Evolutionary conservation across 2,113 vertebrate genomes (phyloP).

Genomic region (Pteronura brasiliensis): DNA sequence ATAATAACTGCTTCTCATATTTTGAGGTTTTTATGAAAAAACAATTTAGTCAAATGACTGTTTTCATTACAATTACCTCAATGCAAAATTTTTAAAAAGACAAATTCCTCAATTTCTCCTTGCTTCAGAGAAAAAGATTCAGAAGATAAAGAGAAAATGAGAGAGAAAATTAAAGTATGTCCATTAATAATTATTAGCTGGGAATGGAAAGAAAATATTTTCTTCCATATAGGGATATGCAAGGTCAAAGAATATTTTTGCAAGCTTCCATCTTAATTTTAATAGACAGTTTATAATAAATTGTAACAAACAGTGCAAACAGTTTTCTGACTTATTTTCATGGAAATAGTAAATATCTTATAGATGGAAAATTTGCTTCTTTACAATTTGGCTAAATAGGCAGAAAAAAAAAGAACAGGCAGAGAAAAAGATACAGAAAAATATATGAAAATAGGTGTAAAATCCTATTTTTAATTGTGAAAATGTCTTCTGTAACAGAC

Average conservation of each 20-base stretch:
- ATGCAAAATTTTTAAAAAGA: background rate
- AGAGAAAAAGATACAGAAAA: slow-evolving; percentile 9
- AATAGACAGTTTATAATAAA: background rate
- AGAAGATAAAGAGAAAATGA: background rate
- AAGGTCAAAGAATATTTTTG: background rate
- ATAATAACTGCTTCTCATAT: background rate
- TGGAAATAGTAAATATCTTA: background rate
- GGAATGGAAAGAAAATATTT: background rate
- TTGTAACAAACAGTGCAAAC: background rate
- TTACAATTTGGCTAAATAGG: background rate
- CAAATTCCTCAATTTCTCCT: background rate
- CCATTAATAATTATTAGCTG: background rate
- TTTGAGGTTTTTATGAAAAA: background rate
- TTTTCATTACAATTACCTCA: background rate
- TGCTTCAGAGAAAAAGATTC: background rate
- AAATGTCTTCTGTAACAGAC: background rate
- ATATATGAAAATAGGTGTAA: slow-evolving; percentile 24
- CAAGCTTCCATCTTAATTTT: background rate
- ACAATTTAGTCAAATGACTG: background rate
- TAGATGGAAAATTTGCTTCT: background rate
- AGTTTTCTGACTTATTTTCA: background rate
- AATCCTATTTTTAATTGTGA: background rate
- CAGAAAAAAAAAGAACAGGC: background rate
- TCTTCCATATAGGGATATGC: background rate
- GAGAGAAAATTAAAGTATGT: background rate